Conservation (phyloP, 2,797 vertebrate species). For the Sparidentex hasta region DNA sequence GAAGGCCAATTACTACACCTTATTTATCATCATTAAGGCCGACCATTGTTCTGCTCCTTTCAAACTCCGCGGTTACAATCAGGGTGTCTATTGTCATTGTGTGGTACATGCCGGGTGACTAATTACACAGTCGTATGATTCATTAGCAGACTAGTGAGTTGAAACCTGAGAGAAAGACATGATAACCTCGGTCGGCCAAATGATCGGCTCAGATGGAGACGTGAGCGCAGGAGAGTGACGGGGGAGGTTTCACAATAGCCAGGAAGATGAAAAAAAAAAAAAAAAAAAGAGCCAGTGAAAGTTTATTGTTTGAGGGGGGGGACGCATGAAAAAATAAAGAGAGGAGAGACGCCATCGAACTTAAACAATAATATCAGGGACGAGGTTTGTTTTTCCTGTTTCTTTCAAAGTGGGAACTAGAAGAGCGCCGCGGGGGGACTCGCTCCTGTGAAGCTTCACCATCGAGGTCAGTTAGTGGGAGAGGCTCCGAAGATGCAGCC, state of each 20-base stretch:
- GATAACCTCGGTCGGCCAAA: constrained; percentile 67
- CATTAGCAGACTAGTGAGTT: constrained; percentile 80
- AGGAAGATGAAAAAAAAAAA: constrained; percentile 1
- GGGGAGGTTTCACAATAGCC: constrained; percentile 18
- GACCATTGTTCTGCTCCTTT: constrained; percentile 84
- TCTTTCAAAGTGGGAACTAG: constrained; percentile 44
- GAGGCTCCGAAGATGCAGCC: constrained; percentile 66
- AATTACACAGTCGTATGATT: constrained; percentile 82
- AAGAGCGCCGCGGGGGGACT: constrained; percentile 31
- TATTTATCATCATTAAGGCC: constrained; percentile 86
- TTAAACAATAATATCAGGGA: constrained; percentile 54
- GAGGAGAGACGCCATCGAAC: constrained; percentile 10
- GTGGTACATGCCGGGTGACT: constrained; percentile 76
- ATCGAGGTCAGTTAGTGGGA: constrained; percentile 75
- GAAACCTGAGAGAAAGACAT: constrained; percentile 72
- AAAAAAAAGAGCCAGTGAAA: not conserved
- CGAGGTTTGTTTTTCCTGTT: constrained; percentile 62
- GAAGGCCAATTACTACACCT: constrained; percentile 83
- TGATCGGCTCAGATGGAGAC: constrained; percentile 55
- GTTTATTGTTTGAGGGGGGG: not conserved
- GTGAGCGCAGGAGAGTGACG: constrained; percentile 14
- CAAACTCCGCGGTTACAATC: constrained; percentile 84
- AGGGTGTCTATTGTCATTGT: constrained; percentile 83
- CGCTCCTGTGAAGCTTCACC: constrained; percentile 63
- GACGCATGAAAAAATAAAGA: constrained; percentile 6